Percentiles rank a stretch among this genome's conserved stretches.
Conservation (phyloP, 92 coral and sea anemone genomes). For the Porites lobata region DNA sequence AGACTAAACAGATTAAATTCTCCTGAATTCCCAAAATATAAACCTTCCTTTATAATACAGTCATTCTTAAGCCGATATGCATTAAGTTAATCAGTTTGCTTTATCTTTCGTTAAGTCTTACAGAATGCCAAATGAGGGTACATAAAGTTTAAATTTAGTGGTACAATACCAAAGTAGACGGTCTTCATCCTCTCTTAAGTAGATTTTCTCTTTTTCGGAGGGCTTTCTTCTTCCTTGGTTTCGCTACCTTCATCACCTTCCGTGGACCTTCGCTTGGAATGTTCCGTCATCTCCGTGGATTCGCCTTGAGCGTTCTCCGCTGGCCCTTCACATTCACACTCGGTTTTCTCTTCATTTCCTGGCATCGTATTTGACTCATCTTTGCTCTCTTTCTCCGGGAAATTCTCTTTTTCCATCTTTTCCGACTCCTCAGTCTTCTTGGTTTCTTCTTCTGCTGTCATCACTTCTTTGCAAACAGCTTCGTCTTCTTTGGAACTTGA, state of each 20-base stretch:
- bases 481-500: conserved; percentile 23
- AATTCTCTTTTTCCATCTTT: conserved; percentile 59
- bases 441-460: conserved; percentile 26
- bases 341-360: conserved; percentile 18
- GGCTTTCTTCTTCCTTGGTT: conserved; percentile 69
- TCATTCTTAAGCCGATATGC: no score
- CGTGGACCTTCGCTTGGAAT: conserved; percentile 38
- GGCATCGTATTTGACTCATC: conserved; percentile 33
- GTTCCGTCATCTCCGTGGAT: conserved; percentile 25
- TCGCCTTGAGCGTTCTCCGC: conserved; percentile 54
- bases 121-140: no score
- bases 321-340: conserved; percentile 32
- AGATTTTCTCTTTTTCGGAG: conserved; percentile 78
- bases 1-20: conserved; percentile 25
- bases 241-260: conserved; percentile 15
- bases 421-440: conserved; percentile 50
- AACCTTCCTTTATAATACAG: neutral
- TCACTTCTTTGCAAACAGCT: conserved; percentile 16
- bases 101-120: no score
- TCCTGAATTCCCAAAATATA: conserved; percentile 1
- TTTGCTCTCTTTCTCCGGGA: conserved; percentile 46
- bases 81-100: no score
- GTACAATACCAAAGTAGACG: conserved; percentile 10
- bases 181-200: conserved; percentile 1
- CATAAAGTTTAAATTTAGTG: no score